Percentiles rank a stretch among this genome's conserved stretches.
phyloP scores from a whole-genome alignment of 1,140 invertebrate genomes.

The Orchestia grillus region DNA sequence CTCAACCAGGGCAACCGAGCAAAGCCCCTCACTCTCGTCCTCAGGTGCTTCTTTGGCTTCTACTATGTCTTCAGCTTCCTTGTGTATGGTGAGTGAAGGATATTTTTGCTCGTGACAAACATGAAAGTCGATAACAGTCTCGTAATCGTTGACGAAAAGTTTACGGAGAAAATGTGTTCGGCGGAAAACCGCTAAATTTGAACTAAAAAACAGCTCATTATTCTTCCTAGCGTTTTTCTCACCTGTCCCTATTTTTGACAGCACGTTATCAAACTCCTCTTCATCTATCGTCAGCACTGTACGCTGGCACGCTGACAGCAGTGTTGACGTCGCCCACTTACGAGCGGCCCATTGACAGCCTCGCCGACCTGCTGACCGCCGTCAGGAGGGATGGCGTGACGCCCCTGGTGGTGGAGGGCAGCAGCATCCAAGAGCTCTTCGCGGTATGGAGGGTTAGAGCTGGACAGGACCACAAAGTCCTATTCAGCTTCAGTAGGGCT shows the following conservation, averaged over 20 bases:
- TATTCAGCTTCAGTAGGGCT: background rate
- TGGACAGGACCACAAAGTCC: background rate
- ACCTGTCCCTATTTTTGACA: background rate
- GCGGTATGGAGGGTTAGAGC: background rate
- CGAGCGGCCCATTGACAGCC: constrained; percentile 30
- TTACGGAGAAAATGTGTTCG: background rate
- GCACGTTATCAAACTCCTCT: background rate
- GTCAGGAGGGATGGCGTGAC: background rate
- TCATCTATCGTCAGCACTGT: background rate
- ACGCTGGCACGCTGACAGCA: constrained; percentile 54
- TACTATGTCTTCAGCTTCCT: constrained; percentile 33
- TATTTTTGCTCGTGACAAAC: background rate
- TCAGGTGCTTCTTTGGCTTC: constrained; percentile 11
- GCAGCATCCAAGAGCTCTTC: constrained; percentile 43
- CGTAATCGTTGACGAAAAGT: too few species aligned
- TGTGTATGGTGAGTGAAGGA: constrained; percentile 33
- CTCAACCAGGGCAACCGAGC: constrained; percentile 9
- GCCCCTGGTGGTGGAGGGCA: constrained; percentile 33
- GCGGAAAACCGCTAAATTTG: background rate
- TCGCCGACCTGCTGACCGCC: background rate
- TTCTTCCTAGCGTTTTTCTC: background rate
- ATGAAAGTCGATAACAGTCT: too few species aligned
- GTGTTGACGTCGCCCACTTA: constrained; percentile 34
- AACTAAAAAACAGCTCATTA: background rate
- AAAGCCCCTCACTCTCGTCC: background rate